Conservation (phyloP, 2,113 vertebrate species). For the Plectropomus leopardus region DNA sequence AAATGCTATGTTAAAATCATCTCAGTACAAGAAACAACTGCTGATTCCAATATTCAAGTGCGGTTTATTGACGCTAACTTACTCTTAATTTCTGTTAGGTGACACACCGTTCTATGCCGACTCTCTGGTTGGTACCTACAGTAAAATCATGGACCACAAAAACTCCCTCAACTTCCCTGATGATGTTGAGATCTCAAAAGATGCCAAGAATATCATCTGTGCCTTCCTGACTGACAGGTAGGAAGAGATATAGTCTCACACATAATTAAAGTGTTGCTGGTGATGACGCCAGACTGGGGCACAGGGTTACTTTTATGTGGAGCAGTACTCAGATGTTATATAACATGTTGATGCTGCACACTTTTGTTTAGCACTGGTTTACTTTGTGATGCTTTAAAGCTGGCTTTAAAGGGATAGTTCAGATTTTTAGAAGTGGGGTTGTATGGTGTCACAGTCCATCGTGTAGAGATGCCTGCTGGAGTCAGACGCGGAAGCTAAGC, state of each 20-base stretch:
- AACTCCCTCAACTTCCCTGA: conserved; percentile 97
- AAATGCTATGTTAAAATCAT: background rate
- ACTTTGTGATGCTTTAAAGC: background rate
- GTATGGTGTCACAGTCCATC: no score
- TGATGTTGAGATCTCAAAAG: conserved; percentile 97
- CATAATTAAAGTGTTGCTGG: background rate
- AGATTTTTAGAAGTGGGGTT: no score
- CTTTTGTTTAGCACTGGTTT: background rate
- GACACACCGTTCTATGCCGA: conserved; percentile 99
- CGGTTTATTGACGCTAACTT: background rate
- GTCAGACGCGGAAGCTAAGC: no score
- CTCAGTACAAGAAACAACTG: background rate
- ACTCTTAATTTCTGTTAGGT: conserved; percentile 79
- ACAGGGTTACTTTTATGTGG: background rate
- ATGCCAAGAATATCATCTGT: conserved; percentile 98
- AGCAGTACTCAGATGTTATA: background rate
- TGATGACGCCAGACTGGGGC: background rate
- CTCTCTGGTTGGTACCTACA: conserved; percentile 98
- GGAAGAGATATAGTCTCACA: background rate
- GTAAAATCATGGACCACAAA: conserved; percentile 99
- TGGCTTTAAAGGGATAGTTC: no score
- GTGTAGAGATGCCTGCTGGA: no score
- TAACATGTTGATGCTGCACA: background rate
- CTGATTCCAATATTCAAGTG: background rate
- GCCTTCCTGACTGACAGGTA: conserved; percentile 98